Evolutionary conservation across 1,140 invertebrate species (phyloP).

Genomic region (Tetranychus cinnabarinus): DNA sequence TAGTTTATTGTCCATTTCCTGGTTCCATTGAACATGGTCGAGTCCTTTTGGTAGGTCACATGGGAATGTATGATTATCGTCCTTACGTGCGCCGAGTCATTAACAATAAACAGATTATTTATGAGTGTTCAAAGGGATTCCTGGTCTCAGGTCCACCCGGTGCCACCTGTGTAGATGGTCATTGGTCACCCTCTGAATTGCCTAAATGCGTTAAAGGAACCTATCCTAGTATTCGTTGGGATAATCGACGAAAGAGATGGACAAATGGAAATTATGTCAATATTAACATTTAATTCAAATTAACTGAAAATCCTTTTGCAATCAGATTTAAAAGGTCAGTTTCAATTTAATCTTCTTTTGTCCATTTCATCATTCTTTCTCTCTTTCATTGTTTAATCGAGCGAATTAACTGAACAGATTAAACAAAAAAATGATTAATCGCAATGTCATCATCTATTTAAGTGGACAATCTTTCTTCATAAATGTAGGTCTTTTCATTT

Average conservation of each 20-base stretch:
- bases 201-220: conserved; percentile 41
- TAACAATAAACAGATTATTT: conserved; percentile 89
- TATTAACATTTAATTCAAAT: too few relatives aligned
- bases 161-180: conserved; percentile 68
- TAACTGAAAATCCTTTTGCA: too few relatives aligned
- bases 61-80: conserved; percentile 90
- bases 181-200: conserved; percentile 56
- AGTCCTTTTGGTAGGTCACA: conserved; percentile 77
- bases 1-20: conserved; percentile 79
- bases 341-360: too few relatives aligned
- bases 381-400: too few relatives aligned
- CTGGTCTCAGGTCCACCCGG: conserved; percentile 64
- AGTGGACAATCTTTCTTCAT: too few relatives aligned
- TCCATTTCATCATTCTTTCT: too few relatives aligned
- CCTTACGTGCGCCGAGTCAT: conserved; percentile 69
- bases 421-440: too few relatives aligned
- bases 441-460: too few relatives aligned
- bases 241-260: neutral
- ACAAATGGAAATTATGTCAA: too few relatives aligned
- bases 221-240: conserved; percentile 11
- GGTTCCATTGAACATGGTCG: conserved; percentile 71
- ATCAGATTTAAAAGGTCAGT: too few relatives aligned
- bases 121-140: conserved; percentile 78
- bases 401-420: too few relatives aligned
- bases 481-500: too few relatives aligned